phyloP scores from a whole-genome alignment of 2,888 invertebrate species.

The Drosophila aldrichi region DNA sequence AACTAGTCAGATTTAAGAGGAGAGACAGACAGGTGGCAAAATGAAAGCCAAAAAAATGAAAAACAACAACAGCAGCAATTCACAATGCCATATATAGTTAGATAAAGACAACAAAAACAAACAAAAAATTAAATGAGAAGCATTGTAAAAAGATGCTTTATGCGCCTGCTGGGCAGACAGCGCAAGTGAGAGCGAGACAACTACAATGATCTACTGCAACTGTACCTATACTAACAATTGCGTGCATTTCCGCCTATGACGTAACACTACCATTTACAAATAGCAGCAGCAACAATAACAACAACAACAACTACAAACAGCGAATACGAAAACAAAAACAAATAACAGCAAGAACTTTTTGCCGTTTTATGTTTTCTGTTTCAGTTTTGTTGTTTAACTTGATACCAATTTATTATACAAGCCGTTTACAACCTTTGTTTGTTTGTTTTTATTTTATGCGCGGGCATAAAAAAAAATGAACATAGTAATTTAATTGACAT shows the following conservation, averaged over 20 bases:
- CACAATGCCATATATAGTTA: constrained; percentile 62
- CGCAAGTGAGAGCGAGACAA: constrained; percentile 45
- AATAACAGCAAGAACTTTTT: constrained; percentile 28
- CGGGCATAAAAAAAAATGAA: constrained; percentile 25
- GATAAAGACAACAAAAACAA: constrained; percentile 37
- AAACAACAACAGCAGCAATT: constrained; percentile 49
- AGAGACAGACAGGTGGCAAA: constrained; percentile 43
- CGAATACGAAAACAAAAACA: constrained; percentile 24
- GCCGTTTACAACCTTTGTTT: constrained; percentile 31
- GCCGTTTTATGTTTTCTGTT: constrained; percentile 10
- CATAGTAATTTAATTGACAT: constrained; percentile 44
- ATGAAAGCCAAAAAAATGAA: constrained; percentile 31
- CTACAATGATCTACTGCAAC: constrained; percentile 58
- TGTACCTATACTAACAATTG: constrained; percentile 46
- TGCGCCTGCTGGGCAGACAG: constrained; percentile 35
- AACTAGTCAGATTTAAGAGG: constrained; percentile 26
- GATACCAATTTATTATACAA: constrained; percentile 67
- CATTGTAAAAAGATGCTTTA: constrained; percentile 25
- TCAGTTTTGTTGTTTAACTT: constrained; percentile 46
- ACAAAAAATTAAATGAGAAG: constrained; percentile 10
- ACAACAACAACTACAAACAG: constrained; percentile 27
- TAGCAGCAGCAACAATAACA: constrained; percentile 11
- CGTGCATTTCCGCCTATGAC: constrained; percentile 68
- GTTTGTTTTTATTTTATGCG: constrained; percentile 27
- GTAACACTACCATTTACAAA: constrained; percentile 74